Percentiles rank a stretch among this genome's conserved stretches.
Conservation (phyloP, 2,888 invertebrate genomes). For the Caenorhabditis sulstoni region DNA sequence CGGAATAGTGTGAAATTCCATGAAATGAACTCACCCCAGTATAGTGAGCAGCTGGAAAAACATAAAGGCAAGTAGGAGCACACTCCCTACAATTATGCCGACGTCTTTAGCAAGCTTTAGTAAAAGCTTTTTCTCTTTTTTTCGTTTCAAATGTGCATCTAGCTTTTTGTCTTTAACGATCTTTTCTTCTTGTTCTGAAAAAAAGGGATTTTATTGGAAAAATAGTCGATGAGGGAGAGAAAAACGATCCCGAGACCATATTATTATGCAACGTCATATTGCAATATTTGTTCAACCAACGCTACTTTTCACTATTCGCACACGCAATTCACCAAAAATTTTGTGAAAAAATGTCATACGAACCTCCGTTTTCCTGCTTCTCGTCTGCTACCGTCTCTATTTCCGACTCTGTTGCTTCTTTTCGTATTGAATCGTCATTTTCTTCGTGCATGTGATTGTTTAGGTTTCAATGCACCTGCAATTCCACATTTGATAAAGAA, state of each 20-base stretch:
- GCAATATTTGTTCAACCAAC: constrained; percentile 35
- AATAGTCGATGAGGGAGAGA: not conserved
- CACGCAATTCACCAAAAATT: not conserved
- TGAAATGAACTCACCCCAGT: constrained; percentile 43
- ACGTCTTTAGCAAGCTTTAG: too few species aligned
- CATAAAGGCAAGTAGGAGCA: not conserved
- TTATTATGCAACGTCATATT: constrained; percentile 50
- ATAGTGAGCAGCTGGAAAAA: constrained; percentile 22
- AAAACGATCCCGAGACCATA: too few species aligned
- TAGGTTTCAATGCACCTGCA: constrained; percentile 43
- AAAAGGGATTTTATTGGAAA: not conserved
- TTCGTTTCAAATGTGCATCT: not conserved
- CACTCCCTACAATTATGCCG: too few species aligned
- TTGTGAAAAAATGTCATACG: not conserved
- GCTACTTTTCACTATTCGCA: not conserved
- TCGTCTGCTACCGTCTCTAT: not conserved
- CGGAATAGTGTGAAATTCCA: too few species aligned
- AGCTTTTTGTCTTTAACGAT: too few species aligned
- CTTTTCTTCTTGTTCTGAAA: not conserved
- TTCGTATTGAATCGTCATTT: constrained; percentile 13
- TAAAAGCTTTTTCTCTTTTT: too few species aligned
- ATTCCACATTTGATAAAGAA: constrained; percentile 24
- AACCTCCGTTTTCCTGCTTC: constrained; percentile 6
- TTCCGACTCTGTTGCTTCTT: constrained; percentile 8
- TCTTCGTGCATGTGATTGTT: constrained; percentile 41